A percentile compares a stretch with the other conserved stretches of the same genome.
Conservation (phyloP, 2,888 invertebrate genomes). For the Homarus gammarus region DNA sequence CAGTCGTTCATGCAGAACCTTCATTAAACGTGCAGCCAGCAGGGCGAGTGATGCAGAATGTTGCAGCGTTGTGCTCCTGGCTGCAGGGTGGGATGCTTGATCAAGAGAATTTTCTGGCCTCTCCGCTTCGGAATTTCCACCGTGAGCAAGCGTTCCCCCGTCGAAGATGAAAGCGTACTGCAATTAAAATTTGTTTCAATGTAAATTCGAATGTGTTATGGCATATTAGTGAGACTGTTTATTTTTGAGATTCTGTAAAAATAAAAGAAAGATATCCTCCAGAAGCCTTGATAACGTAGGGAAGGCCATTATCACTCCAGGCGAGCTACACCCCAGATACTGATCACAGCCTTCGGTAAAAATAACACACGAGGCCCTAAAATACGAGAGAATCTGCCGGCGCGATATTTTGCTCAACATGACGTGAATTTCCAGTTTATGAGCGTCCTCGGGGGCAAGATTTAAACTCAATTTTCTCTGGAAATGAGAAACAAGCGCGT, state of each 20-base stretch:
- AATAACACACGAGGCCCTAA: background rate
- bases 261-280: too few relatives aligned
- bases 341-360: background rate
- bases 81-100: background rate
- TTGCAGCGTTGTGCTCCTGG: background rate
- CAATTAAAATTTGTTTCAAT: too few relatives aligned
- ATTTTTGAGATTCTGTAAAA: too few relatives aligned
- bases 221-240: too few relatives aligned
- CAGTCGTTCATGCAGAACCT: background rate
- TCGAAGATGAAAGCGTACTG: too few relatives aligned
- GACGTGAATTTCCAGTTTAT: slow-evolving; percentile 39
- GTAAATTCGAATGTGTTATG: too few relatives aligned
- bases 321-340: background rate
- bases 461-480: slow-evolving; percentile 32
- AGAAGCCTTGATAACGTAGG: background rate
- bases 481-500: slow-evolving; percentile 22
- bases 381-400: background rate
- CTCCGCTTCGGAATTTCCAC: background rate
- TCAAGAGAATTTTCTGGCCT: background rate
- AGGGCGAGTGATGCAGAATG: background rate
- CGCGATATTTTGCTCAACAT: slow-evolving; percentile 27
- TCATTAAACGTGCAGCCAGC: background rate
- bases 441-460: slow-evolving; percentile 33
- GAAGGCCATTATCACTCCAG: background rate
- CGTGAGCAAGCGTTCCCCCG: too few relatives aligned